A percentile compares a stretch with the other conserved stretches of the same genome.
These are phyloP conservation scores for Sebastes miniatus DNA, from an alignment of 2,797 vertebrate species.

Conservation along the genomic window DNA sequence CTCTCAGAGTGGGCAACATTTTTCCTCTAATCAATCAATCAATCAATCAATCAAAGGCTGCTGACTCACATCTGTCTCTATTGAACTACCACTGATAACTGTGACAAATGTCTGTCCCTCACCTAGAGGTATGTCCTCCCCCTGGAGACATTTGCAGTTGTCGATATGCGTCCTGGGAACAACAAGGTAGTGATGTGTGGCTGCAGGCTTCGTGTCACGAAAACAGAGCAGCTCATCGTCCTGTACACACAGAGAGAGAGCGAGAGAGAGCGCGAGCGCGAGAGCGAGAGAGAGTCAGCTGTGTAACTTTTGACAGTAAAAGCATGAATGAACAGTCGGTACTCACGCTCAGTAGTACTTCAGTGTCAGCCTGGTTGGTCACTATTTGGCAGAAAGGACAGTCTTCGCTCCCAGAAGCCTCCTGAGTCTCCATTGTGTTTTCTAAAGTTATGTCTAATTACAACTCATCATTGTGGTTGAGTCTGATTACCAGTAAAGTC, in stretches of 20 bases:
- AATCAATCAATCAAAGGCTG: not conserved
- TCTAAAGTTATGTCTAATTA: not conserved
- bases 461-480: not conserved
- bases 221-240: slow-evolving; percentile 61
- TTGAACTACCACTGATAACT: not conserved
- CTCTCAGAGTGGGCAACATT: not conserved
- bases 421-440: not conserved
- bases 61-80: not conserved
- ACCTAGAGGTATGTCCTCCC: slow-evolving; percentile 41
- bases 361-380: slow-evolving; percentile 30
- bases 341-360: slow-evolving; percentile 61
- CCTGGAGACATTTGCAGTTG: slow-evolving; percentile 47
- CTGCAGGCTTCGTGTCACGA: slow-evolving; percentile 49
- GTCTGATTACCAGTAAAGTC: not conserved
- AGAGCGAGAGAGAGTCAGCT: not conserved
- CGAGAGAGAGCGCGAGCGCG: too few relatives aligned
- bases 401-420: not conserved
- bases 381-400: slow-evolving; percentile 62
- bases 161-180: slow-evolving; percentile 49
- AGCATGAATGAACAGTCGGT: not conserved
- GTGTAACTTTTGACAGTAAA: not conserved
- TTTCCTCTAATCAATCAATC: not conserved
- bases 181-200: slow-evolving; percentile 60
- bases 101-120: not conserved
- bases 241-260: slow-evolving; percentile 8